phyloP scores from a whole-genome alignment of 2,888 invertebrate genomes.

The Gymnocheta viridis region DNA sequence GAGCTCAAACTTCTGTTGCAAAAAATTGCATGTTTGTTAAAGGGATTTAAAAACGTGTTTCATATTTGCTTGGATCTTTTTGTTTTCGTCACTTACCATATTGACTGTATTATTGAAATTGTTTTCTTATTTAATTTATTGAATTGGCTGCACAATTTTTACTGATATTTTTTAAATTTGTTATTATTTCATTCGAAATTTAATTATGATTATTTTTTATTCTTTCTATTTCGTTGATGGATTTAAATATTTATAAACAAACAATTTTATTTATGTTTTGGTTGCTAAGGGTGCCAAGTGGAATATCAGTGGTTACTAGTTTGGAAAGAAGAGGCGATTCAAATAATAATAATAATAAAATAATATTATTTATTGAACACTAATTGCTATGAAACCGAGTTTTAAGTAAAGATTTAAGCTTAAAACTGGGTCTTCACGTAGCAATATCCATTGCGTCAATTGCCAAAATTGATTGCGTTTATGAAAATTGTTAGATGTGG shows the following conservation, averaged over 20 bases:
- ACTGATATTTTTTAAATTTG: not conserved
- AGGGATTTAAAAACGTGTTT: constrained; percentile 29
- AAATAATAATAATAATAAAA: not conserved
- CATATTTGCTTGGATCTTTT: not conserved
- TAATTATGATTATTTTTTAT: not conserved
- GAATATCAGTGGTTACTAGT: not conserved
- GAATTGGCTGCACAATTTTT: not conserved
- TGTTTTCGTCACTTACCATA: constrained; percentile 57
- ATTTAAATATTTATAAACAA: constrained; percentile 32
- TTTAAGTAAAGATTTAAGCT: too few species aligned
- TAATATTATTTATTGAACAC: too few species aligned
- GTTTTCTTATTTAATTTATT: not conserved
- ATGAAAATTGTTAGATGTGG: too few species aligned
- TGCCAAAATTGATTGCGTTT: too few species aligned
- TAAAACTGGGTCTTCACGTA: too few species aligned
- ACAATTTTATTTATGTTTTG: not conserved
- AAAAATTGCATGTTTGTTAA: constrained; percentile 47
- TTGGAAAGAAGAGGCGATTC: not conserved
- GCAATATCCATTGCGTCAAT: too few species aligned
- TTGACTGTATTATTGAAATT: constrained; percentile 28
- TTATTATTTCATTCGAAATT: not conserved
- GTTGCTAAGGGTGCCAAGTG: constrained; percentile 44
- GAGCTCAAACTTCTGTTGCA: constrained; percentile 29
- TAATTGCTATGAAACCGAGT: too few species aligned
- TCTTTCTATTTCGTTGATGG: not conserved